A percentile compares a stretch with the other conserved stretches of the same genome.
Evolutionary conservation across 2,797 vertebrate species (phyloP).

Genomic region (Rhynchonycteris naso): DNA sequence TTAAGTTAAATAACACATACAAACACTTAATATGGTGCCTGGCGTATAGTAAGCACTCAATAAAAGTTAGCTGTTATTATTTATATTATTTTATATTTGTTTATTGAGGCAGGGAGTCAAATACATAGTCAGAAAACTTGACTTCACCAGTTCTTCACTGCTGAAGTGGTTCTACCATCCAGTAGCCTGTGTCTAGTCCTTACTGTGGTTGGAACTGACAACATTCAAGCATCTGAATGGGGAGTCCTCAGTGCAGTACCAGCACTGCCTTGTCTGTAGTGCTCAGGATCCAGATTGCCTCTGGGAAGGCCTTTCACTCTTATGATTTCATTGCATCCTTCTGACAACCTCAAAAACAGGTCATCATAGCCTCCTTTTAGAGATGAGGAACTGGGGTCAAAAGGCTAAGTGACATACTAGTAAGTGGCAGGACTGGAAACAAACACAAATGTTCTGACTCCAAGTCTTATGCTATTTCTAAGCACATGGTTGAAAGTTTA

Average conservation of each 20-base stretch:
- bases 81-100: not conserved
- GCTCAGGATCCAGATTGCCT: not conserved
- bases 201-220: not conserved
- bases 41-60: not conserved
- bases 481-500: not conserved
- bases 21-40: not conserved
- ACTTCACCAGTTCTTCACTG: not conserved
- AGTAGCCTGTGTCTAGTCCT: not conserved
- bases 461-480: not conserved
- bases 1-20: not conserved
- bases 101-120: not conserved
- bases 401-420: too few species aligned
- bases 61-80: not conserved
- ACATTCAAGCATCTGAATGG: too few species aligned
- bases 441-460: not conserved
- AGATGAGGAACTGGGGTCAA: not conserved
- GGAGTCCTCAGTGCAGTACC: not conserved
- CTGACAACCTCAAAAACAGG: not conserved
- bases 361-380: not conserved
- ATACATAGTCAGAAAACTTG: not conserved
- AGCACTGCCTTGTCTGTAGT: not conserved
- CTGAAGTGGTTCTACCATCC: not conserved
- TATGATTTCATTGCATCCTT: not conserved
- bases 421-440: not conserved
- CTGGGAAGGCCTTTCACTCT: not conserved